Evolutionary conservation across 1,140 invertebrate genomes (phyloP), one percentile per base, ranked within the genome.

Genomic region (Halictus rubicundus): DNA sequence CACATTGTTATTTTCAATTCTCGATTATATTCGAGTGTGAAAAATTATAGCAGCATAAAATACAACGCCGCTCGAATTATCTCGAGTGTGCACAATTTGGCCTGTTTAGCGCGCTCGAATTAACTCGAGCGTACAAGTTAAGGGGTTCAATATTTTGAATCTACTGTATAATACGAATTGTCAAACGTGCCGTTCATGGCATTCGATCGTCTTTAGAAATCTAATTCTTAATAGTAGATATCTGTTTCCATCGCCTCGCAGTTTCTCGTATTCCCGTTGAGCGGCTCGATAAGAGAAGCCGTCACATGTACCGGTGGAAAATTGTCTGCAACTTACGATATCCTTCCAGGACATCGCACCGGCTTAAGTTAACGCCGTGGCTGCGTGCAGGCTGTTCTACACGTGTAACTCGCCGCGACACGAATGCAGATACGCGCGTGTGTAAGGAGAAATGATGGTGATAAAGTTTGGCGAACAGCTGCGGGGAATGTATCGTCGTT

Each of bases 401-500:
- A 65, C 60, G 71, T 74, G 42, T 49, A 65, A 54, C 54, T 60
- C 21, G 49, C 21, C n/a, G 10, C 54, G 54, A 25, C n/a, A 23
- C 37, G 19, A 42, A 6, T 10, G 59, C 39, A 5, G 57, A 32
- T n/a, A 72, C 16, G 68, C 49, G 8, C 52, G 19, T 54, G 64
- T 37, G 39, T 49, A 27, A 63, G 68, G 57, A 52, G 69, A 72
- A 70, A 65, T 37, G 79, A 77, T 59, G 75, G 64, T 60, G 78
- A 69, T 80, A 80, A 89, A 89, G 87, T 89, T 89, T 79, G 82
- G 78, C 63, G 78, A 89, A 88, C 86, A 89, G 86, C 88, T 90
- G 88, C 74, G 74, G 78, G 66, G 71, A 88, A 91, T 89, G 88
- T 89, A 90, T 91, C 85, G 85, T 83, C 81, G 82, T 89, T 90